Base-by-base conservation (phyloP, 2,888 invertebrate species). In the Theristus sp. region DNA sequence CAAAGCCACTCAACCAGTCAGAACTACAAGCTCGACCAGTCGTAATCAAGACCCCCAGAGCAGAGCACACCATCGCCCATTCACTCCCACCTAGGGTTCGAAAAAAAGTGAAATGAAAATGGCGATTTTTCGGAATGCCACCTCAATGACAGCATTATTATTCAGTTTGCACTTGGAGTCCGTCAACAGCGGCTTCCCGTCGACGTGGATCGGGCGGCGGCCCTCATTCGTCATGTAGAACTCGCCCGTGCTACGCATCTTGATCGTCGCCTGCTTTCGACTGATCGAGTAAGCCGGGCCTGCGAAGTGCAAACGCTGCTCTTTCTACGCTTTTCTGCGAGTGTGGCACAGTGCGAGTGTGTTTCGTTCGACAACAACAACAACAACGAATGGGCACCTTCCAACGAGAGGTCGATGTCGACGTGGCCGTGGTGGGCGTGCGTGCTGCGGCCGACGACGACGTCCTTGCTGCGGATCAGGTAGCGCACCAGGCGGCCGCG, bases 171-270 rank as follows among this genome's bases (percentile, higher is more conserved):
- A 85, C 79, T 89, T 90, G 75, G 85, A 87, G 56, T 89, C 90
- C 58, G 83, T 82, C 17, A 89, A 80, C 60, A 96, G 82, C 0
- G 93, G 90, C 63, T 85, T 82, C 1, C 93, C 90, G 75, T 96
- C 93, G 3, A 96, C 86, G 75, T 87, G 91, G 70, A 96, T 85
- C 1, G 93, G 87, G 63, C 93, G 79, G 73, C 90, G 89, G 26
- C 94, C 96, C 75, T 93, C 91, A 56, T 94, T 94, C 26, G 87
- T 85, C 69, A 96, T 82, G 73, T 88, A 88, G 75, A 94, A 96
- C 73, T 94, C 93, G 0, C 93, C 94, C 65, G 86, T 89, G 74
- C 88, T 89, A 59, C 89, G 81, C 64, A 94, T 80, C 71, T 84
- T 81, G 64, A 96, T 87, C 1, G 89, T 86, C 10, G 89, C 94